Evolutionary conservation across 2,113 vertebrate species (phyloP).

Genomic region (Octodon degus): DNA sequence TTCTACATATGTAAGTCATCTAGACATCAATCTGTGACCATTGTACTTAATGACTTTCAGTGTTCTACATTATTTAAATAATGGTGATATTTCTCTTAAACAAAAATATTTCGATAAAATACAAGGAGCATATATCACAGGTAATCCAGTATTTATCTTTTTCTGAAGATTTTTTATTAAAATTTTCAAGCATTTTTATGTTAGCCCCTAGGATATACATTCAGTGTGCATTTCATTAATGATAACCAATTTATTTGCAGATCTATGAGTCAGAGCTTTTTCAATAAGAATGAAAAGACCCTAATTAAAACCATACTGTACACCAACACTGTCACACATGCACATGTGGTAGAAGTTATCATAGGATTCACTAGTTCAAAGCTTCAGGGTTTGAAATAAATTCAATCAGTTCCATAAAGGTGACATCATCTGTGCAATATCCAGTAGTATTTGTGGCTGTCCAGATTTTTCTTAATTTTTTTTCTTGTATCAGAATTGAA

Average conservation of each 20-base stretch:
- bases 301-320: background rate
- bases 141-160: background rate
- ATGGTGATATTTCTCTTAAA: constrained; percentile 34
- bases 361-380: background rate
- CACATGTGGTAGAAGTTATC: background rate
- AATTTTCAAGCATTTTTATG: background rate
- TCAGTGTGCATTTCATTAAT: background rate
- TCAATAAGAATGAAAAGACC: background rate
- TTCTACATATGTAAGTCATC: background rate
- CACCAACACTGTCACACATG: background rate
- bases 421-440: background rate
- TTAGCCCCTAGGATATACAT: background rate
- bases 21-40: background rate
- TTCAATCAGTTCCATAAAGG: background rate
- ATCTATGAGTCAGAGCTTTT: background rate
- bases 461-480: background rate
- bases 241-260: background rate
- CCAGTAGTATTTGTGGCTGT: background rate
- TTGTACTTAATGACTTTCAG: background rate
- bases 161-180: background rate
- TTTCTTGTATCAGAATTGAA: too few relatives aligned
- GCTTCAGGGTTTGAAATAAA: background rate
- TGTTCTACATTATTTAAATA: background rate
- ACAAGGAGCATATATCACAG: background rate
- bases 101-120: background rate